Percentiles rank a stretch among this genome's conserved stretches.
These are phyloP conservation scores for Chaetodon trifasciatus DNA, from an alignment of 2,797 vertebrate genomes.

Conservation along the genomic window DNA sequence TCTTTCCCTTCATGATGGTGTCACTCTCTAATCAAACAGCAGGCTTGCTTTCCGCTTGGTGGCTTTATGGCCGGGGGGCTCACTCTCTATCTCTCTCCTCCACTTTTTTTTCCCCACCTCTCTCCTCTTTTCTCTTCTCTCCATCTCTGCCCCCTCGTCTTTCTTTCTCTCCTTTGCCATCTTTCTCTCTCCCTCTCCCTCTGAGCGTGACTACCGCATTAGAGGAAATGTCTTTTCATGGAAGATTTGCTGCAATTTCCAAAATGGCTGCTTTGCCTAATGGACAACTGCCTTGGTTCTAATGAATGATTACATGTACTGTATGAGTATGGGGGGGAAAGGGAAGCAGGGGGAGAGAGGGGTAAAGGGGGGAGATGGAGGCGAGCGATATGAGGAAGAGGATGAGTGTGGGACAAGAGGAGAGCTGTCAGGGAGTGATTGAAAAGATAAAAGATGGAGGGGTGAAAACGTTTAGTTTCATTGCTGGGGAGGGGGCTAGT, in stretches of 20 bases:
- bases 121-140: constrained; percentile 3
- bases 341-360: background rate
- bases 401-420: constrained; percentile 65
- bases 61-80: constrained; percentile 87
- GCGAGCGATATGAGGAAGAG: constrained; percentile 57
- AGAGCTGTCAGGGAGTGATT: constrained; percentile 68
- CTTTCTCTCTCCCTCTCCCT: constrained; percentile 72
- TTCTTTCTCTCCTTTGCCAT: constrained; percentile 63
- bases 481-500: constrained; percentile 72
- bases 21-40: constrained; percentile 89
- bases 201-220: constrained; percentile 87
- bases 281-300: constrained; percentile 89
- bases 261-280: constrained; percentile 89
- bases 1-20: constrained; percentile 72
- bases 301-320: constrained; percentile 82
- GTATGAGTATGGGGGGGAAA: constrained; percentile 49
- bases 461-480: constrained; percentile 78
- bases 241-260: constrained; percentile 91
- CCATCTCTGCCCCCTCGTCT: constrained; percentile 56
- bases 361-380: constrained; percentile 17
- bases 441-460: constrained; percentile 70
- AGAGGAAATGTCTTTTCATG: constrained; percentile 93
- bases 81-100: constrained; percentile 71
- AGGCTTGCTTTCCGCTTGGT: constrained; percentile 90
- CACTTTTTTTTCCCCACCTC: constrained; percentile 40